phyloP scores from a whole-genome alignment of 2,797 vertebrate species.

The Cirrhinus mrigala region DNA sequence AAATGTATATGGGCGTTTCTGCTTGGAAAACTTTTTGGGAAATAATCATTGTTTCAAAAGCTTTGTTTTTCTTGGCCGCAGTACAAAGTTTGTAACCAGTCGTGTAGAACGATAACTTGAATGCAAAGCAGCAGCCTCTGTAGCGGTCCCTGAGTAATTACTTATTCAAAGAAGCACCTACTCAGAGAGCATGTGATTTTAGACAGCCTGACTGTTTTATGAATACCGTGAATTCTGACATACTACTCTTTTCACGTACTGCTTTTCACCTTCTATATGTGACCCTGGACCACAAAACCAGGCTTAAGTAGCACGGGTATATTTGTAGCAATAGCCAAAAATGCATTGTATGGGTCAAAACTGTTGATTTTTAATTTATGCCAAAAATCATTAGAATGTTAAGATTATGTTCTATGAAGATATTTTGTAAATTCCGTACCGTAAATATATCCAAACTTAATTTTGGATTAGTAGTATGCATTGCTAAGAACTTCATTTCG shows the following conservation, averaged over 20 bases:
- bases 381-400: too few relatives aligned
- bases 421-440: too few relatives aligned
- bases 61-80: not conserved
- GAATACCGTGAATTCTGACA: not conserved
- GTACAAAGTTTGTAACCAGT: not conserved
- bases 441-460: too few relatives aligned
- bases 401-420: too few relatives aligned
- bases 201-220: not conserved
- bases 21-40: not conserved
- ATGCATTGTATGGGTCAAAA: too few relatives aligned
- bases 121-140: not conserved
- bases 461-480: too few relatives aligned
- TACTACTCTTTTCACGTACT: not conserved
- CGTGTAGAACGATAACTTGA: not conserved
- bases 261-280: not conserved
- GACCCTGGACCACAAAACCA: too few relatives aligned
- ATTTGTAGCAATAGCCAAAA: too few relatives aligned
- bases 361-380: too few relatives aligned
- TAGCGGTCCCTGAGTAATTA: not conserved
- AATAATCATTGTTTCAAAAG: conserved; percentile 3
- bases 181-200: not conserved
- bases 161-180: not conserved
- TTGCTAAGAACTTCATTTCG: too few relatives aligned
- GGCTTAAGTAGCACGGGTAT: too few relatives aligned
- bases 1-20: conserved; percentile 7